phyloP scores from a whole-genome alignment of 2,888 invertebrate species.

The Ichneumoninae sp. region DNA sequence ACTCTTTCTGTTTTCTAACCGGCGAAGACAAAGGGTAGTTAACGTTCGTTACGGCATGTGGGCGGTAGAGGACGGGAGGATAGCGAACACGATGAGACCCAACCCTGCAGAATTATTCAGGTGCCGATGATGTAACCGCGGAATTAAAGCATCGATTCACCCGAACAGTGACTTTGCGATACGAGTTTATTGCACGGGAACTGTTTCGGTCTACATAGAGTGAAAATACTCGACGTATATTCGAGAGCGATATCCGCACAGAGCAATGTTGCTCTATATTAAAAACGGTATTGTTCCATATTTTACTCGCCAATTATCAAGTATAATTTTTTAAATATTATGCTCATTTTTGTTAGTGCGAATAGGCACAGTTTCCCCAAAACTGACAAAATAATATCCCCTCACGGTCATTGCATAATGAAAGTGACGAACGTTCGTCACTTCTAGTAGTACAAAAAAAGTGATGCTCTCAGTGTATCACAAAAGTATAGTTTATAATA shows the following conservation, averaged over 20 bases:
- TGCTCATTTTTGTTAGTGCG: too few relatives aligned
- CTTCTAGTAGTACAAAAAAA: too few relatives aligned
- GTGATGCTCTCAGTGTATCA: too few relatives aligned
- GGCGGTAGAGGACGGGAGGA: slow-evolving; percentile 57
- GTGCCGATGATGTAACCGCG: slow-evolving; percentile 67
- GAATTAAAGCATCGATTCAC: slow-evolving; percentile 36
- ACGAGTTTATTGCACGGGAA: neutral
- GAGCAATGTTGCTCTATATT: neutral
- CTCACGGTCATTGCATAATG: too few relatives aligned
- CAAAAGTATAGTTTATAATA: neutral
- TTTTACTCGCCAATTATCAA: too few relatives aligned
- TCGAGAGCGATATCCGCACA: neutral
- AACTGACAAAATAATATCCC: too few relatives aligned
- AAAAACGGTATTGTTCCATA: neutral
- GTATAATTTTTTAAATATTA: too few relatives aligned
- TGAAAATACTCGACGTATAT: neutral
- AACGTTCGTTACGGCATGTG: slow-evolving; percentile 70
- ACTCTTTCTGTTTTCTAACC: slow-evolving; percentile 66
- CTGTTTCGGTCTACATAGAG: neutral
- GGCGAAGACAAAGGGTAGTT: slow-evolving; percentile 81
- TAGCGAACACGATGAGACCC: slow-evolving; percentile 20
- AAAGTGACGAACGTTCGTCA: too few relatives aligned
- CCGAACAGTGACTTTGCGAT: neutral
- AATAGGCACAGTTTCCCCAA: too few relatives aligned
- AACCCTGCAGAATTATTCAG: slow-evolving; percentile 67